These are phyloP conservation scores for Colaptes auratus DNA, from an alignment of 2,113 vertebrate genomes.

Conservation along the genomic window DNA sequence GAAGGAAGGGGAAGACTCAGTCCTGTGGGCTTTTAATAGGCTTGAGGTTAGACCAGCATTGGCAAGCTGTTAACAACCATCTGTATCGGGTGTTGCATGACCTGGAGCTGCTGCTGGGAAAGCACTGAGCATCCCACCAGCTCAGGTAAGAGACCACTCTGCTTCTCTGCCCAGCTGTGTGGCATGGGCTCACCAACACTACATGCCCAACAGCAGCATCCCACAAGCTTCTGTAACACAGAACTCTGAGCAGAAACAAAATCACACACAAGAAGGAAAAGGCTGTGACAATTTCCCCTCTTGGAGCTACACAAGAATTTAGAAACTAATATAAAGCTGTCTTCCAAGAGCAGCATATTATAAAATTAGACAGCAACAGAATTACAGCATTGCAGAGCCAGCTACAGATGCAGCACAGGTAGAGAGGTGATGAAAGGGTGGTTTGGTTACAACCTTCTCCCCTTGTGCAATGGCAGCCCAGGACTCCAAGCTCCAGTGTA, in stretches of 20 bases:
- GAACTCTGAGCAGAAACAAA: not conserved
- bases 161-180: not conserved
- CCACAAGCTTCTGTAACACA: rapidly evolving
- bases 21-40: not conserved
- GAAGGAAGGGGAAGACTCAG: constrained; percentile 28
- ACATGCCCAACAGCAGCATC: not conserved
- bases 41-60: not conserved
- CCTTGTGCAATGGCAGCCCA: not conserved
- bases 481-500: not conserved
- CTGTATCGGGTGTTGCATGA: rapidly evolving
- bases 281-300: not conserved
- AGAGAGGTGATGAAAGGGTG: not conserved
- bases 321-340: not conserved
- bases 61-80: not conserved
- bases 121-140: not conserved
- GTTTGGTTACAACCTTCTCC: not conserved
- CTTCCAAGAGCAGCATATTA: rapidly evolving
- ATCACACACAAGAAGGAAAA: not conserved
- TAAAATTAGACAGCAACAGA: not conserved
- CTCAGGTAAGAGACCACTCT: not conserved
- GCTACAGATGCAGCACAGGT: not conserved
- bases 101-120: not conserved
- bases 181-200: rapidly evolving
- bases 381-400: not conserved
- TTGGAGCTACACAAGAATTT: not conserved